These are phyloP conservation scores for Eulemur coronatus DNA, from an alignment of 2,797 vertebrate species.

Conservation along the genomic window DNA sequence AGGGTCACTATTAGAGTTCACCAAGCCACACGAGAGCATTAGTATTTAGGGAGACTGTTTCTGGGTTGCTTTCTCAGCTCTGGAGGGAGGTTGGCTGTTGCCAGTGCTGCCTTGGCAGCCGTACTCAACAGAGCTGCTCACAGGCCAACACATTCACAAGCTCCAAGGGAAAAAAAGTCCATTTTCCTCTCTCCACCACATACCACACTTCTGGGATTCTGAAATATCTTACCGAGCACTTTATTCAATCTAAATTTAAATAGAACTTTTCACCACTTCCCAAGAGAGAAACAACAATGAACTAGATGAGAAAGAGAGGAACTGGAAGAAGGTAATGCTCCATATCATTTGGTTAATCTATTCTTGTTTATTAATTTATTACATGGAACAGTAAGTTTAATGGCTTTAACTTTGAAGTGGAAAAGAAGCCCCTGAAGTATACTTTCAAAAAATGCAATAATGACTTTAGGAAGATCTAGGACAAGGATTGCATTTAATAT, in stretches of 20 bases:
- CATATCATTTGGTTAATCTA: conserved; percentile 75
- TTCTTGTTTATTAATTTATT: conserved; percentile 82
- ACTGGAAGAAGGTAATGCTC: conserved; percentile 58
- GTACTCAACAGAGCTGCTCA: background rate
- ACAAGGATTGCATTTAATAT: conserved; percentile 56
- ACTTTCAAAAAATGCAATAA: conserved; percentile 72
- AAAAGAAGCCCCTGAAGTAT: conserved; percentile 67
- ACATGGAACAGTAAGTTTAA: conserved; percentile 78
- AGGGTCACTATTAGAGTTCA: background rate
- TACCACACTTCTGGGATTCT: conserved; percentile 35
- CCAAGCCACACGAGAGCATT: background rate
- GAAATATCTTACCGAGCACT: conserved; percentile 63
- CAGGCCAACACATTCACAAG: background rate
- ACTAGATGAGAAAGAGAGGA: conserved; percentile 43
- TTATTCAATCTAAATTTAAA: conserved; percentile 71
- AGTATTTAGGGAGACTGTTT: background rate
- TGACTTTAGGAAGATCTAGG: conserved; percentile 64
- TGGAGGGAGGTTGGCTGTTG: background rate
- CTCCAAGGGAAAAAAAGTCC: background rate
- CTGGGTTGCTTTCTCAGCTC: background rate
- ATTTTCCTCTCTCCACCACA: background rate
- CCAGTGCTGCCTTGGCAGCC: conserved; percentile 3
- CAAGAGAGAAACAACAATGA: conserved; percentile 69
- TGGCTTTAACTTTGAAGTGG: conserved; percentile 80
- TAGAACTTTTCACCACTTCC: conserved; percentile 65